Conservation (phyloP, 2,113 vertebrate genomes). For the Malaclemys terrapin region DNA sequence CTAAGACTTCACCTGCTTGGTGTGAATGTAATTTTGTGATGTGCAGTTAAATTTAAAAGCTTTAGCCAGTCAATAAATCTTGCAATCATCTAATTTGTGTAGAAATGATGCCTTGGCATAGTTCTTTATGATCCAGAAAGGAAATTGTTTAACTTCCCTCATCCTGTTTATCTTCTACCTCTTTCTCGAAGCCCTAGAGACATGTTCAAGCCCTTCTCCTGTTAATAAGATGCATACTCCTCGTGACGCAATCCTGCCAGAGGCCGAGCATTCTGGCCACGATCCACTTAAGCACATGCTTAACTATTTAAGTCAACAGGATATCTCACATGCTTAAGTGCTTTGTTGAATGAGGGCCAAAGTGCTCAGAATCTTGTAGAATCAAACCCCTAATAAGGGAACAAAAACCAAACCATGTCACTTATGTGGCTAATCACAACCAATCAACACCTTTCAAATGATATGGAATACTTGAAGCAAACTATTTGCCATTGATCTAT, state of each 20-base stretch:
- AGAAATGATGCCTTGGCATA: not conserved
- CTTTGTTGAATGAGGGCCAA: slow-evolving; percentile 33
- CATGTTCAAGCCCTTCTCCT: not conserved
- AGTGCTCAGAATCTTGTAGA: not conserved
- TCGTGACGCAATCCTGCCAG: not conserved
- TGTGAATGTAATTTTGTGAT: not conserved
- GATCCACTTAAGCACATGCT: not conserved
- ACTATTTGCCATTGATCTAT: not conserved
- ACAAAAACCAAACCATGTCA: not conserved
- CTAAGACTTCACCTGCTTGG: not conserved
- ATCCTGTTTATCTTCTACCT: not conserved
- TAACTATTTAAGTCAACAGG: not conserved
- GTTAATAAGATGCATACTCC: not conserved
- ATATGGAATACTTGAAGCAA: not conserved
- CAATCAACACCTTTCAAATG: not conserved
- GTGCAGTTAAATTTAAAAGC: not conserved
- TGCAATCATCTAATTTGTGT: not conserved
- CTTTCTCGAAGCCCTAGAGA: not conserved
- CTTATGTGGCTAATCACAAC: not conserved
- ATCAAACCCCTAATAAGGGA: not conserved
- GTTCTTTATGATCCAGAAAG: not conserved
- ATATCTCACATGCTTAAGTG: slow-evolving; percentile 3
- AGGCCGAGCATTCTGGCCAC: not conserved
- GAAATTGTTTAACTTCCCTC: not conserved
- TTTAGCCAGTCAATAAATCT: not conserved